Conservation (phyloP, 2,888 invertebrate genomes). For the Augiades crinisus region DNA sequence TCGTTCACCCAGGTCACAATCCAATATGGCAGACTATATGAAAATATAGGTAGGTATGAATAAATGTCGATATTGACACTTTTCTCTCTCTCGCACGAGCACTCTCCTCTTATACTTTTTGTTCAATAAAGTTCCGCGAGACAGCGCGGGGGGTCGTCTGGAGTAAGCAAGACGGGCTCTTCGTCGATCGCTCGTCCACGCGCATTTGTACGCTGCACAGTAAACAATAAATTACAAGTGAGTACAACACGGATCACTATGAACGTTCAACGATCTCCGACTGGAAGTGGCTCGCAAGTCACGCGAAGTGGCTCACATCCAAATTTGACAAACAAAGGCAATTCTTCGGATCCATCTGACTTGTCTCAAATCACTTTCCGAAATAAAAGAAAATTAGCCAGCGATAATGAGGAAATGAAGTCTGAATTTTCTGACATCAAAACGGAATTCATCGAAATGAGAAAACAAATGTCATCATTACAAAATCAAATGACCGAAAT, state of each 20-base stretch:
- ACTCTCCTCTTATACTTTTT: too few species aligned
- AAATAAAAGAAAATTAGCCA: constrained; percentile 12
- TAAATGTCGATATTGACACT: too few species aligned
- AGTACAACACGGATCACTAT: not conserved
- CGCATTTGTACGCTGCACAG: too few species aligned
- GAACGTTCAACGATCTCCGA: constrained; percentile 5
- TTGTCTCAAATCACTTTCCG: not conserved
- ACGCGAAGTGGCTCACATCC: constrained; percentile 15
- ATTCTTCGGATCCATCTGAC: not conserved
- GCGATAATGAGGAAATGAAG: not conserved
- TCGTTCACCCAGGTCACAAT: too few species aligned
- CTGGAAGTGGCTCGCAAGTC: constrained; percentile 15
- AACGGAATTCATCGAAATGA: not conserved
- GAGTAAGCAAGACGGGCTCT: not conserved
- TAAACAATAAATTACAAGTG: too few species aligned
- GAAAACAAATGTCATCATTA: constrained; percentile 1
- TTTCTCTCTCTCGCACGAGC: too few species aligned
- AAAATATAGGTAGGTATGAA: too few species aligned
- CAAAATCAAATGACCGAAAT: constrained; percentile 15
- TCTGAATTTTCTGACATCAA: too few species aligned
- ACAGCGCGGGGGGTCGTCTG: not conserved
- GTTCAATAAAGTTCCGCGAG: too few species aligned
- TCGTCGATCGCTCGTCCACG: not conserved
- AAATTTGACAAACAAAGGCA: constrained; percentile 2
- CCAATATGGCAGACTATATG: too few species aligned